These are phyloP conservation scores for Eustalomyia histrio DNA, from an alignment of 2,888 invertebrate species.

Conservation along the genomic window DNA sequence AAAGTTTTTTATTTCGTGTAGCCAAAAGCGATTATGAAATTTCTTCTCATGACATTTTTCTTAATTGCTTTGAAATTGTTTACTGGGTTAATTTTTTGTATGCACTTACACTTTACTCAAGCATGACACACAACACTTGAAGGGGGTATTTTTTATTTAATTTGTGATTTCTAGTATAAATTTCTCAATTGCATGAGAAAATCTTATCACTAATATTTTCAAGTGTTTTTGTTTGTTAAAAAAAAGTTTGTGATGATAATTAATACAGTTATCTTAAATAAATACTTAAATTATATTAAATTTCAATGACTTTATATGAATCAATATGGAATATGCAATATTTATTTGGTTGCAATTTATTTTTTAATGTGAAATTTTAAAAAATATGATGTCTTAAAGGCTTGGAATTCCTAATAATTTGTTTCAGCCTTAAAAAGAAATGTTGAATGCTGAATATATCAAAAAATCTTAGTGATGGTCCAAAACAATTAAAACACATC, in stretches of 20 bases:
- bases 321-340: neutral
- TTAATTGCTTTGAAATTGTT: too few species aligned
- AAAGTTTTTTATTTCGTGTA: too few species aligned
- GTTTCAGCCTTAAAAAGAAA: too few species aligned
- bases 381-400: too few species aligned
- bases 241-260: neutral
- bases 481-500: too few species aligned
- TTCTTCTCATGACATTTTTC: too few species aligned
- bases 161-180: neutral
- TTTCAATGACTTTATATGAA: conserved; percentile 3
- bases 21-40: too few species aligned
- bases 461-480: too few species aligned
- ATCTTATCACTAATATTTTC: conserved; percentile 18
- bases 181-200: conserved; percentile 12
- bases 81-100: too few species aligned
- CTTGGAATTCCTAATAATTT: too few species aligned
- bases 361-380: neutral
- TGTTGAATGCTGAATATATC: too few species aligned
- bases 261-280: conserved; percentile 36
- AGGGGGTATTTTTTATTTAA: neutral
- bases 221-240: conserved; percentile 23
- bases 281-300: conserved; percentile 26
- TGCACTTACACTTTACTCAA: conserved; percentile 33
- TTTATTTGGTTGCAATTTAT: neutral
- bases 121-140: conserved; percentile 36